Evolutionary conservation across 2,888 invertebrate species (phyloP).

Genomic region (Agriopis marginaria): DNA sequence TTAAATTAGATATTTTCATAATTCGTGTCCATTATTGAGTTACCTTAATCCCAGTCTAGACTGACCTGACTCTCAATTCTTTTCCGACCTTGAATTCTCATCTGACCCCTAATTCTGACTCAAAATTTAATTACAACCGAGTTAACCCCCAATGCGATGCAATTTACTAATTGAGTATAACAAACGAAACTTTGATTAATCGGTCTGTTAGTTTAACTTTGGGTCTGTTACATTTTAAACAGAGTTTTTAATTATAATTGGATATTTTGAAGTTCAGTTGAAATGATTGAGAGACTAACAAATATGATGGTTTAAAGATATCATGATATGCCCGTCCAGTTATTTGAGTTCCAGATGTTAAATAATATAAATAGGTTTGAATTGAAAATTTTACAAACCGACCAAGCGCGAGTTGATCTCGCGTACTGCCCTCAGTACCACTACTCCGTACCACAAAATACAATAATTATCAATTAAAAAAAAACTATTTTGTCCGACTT

Average conservation of each 20-base stretch:
- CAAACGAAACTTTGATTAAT: slow-evolving; percentile 15
- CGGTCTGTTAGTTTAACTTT: slow-evolving; percentile 3
- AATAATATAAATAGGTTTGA: too few relatives aligned
- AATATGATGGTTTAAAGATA: not conserved
- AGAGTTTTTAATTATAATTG: slow-evolving; percentile 3
- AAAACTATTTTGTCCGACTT: too few relatives aligned
- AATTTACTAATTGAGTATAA: slow-evolving; percentile 18
- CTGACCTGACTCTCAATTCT: slow-evolving; percentile 15
- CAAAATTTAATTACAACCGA: slow-evolving; percentile 3
- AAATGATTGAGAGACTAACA: not conserved
- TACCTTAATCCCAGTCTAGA: slow-evolving; percentile 21
- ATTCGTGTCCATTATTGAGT: slow-evolving; percentile 4
- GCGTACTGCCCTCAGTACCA: too few relatives aligned
- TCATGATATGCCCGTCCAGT: too few relatives aligned
- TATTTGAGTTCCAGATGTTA: too few relatives aligned
- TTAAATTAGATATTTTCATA: not conserved
- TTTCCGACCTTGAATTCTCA: slow-evolving; percentile 9
- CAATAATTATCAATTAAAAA: too few relatives aligned
- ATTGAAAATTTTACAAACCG: too few relatives aligned
- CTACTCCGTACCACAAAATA: too few relatives aligned
- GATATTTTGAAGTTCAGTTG: not conserved
- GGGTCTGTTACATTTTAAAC: not conserved
- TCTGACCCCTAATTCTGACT: slow-evolving; percentile 23
- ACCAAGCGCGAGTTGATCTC: too few relatives aligned
- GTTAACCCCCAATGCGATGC: slow-evolving; percentile 12